A percentile compares a stretch with the other conserved stretches of the same genome.
These are phyloP conservation scores for Diogma glabrata DNA, from an alignment of 2,888 invertebrate genomes.

Conservation along the genomic window DNA sequence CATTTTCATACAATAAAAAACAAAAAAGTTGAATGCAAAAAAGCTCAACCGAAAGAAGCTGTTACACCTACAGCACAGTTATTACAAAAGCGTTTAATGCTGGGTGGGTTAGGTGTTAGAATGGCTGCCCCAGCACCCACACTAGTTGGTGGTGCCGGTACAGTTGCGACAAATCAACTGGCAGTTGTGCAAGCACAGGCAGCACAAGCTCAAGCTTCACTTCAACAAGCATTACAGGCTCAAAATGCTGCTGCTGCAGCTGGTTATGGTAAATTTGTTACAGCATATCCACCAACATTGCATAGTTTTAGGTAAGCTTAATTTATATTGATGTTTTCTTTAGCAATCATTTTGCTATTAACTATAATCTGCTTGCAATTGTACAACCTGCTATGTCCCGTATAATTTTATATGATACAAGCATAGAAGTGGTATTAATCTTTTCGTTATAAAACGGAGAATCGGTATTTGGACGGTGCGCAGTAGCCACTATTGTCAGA, in stretches of 20 bases:
- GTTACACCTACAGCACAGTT: slow-evolving; percentile 61
- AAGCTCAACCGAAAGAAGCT: slow-evolving; percentile 83
- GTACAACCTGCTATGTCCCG: too few relatives aligned
- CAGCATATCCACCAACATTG: slow-evolving; percentile 44
- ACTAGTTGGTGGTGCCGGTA: slow-evolving; percentile 35
- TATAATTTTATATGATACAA: too few relatives aligned
- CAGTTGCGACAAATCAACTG: slow-evolving; percentile 45
- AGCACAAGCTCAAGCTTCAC: slow-evolving; percentile 37
- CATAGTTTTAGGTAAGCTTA: slow-evolving; percentile 34
- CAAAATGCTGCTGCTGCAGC: slow-evolving; percentile 50
- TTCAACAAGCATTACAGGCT: slow-evolving; percentile 36
- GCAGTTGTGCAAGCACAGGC: slow-evolving; percentile 42
- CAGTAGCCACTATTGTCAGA: too few relatives aligned
- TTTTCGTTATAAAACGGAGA: too few relatives aligned
- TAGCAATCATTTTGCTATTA: too few relatives aligned
- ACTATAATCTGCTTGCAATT: too few relatives aligned
- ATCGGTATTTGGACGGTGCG: too few relatives aligned
- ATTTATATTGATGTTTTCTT: too few relatives aligned
- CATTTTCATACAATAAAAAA: slow-evolving; percentile 89
- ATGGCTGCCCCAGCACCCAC: slow-evolving; percentile 43
- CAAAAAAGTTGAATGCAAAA: slow-evolving; percentile 84
- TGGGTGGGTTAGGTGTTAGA: slow-evolving; percentile 58
- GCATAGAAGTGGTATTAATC: too few relatives aligned
- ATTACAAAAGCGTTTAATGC: slow-evolving; percentile 54
- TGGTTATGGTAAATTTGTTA: slow-evolving; percentile 54